Evolutionary conservation across 2,888 invertebrate genomes (phyloP), one percentile per base, ranked within the genome.

Genomic region (Nemotelus nigrinus): DNA sequence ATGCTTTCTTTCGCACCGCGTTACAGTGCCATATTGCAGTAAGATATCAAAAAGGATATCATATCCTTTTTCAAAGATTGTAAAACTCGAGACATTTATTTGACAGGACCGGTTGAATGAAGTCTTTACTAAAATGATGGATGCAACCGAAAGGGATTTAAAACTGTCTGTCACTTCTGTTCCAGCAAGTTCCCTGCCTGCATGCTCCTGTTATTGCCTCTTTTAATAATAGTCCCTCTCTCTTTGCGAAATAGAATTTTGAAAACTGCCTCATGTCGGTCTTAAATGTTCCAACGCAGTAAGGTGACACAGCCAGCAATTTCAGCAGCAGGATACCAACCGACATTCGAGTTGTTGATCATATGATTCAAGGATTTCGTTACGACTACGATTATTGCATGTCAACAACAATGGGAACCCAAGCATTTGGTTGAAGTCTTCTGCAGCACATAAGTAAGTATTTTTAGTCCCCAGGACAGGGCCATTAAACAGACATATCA

Each of bases 21-120:
- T 47, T 55, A 70, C 25, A 44, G 3, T 55, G 47, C n/a, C 65
- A 70, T 55, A 53, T 55, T 70, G 53, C 70, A 43, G 55, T 43
- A 8, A 55, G 55, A 47, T 41, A 47, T 70, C 43, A 25, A 25
- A 25, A 25, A 25, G 25, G 25, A 25, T 25, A 25, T 25, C 25
- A 25, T 25, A 25, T 25, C 25, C 25, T 25, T 25, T 25, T 25
- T 25, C 25, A 25, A 25, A 25, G 25, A 25, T 25, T 25, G 25
- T 25, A 25, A 25, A 25, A 43, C 74, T 63, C 50, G 63, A 63
- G 74, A 74, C 74, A 74, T 74, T 74, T 74, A 74, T 74, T 74
- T 74, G 74, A 74, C 74, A 74, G 74, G 60, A 74, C 53, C 63
- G 57, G 63, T n/a, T 45, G 74, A 74, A 74, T 74, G 47, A 60